phyloP scores from a whole-genome alignment of 1,140 invertebrate species.

The Drosophila ercepeae region DNA sequence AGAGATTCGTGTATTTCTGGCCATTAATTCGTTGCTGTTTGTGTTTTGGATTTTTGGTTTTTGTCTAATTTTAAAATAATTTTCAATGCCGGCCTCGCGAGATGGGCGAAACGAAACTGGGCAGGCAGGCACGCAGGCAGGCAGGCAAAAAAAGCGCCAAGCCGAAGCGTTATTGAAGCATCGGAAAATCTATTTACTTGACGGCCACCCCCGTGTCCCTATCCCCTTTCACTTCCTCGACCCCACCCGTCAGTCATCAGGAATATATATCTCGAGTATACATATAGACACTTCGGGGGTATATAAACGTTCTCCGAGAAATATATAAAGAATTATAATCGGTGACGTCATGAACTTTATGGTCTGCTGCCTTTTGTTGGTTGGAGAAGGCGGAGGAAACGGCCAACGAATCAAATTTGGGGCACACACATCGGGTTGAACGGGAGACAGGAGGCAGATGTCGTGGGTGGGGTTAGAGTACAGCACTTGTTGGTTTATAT shows the following conservation, averaged over 20 bases:
- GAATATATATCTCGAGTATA: not conserved
- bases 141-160: conserved; percentile 40
- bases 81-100: conserved; percentile 74
- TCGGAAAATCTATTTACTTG: conserved; percentile 66
- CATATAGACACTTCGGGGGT: not conserved
- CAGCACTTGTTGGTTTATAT: not conserved
- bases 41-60: conserved; percentile 50
- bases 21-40: conserved; percentile 57
- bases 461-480: not conserved
- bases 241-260: not conserved
- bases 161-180: conserved; percentile 42
- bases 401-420: conserved; percentile 10
- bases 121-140: too few species aligned
- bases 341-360: conserved; percentile 66
- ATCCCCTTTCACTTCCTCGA: not conserved
- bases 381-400: conserved; percentile 43
- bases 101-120: conserved; percentile 55
- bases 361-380: conserved; percentile 57
- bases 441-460: not conserved
- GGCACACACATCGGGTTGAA: conserved; percentile 7
- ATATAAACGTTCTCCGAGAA: not conserved
- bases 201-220: not conserved
- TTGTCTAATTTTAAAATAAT: conserved; percentile 76
- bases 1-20: conserved; percentile 49
- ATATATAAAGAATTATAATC: conserved; percentile 1